Evolutionary conservation across 2,113 vertebrate genomes (phyloP).

Genomic region (Rafetus swinhoei): DNA sequence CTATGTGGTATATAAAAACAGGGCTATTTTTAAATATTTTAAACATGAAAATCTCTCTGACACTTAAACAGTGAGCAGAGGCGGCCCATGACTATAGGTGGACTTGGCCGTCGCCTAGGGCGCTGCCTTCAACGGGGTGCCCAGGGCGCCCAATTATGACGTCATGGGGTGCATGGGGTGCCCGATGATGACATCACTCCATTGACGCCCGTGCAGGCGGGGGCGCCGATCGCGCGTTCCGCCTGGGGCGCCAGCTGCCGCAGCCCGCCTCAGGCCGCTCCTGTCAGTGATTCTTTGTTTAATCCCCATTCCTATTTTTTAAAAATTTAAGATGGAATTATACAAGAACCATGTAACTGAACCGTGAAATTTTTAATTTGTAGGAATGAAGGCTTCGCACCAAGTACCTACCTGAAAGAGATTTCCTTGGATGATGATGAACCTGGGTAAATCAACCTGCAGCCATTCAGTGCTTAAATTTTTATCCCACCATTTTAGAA

Average conservation of each 20-base stretch:
- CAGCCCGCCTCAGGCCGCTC: too few species aligned
- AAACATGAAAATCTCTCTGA: neutral
- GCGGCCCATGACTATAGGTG: too few species aligned
- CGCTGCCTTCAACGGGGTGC: too few species aligned
- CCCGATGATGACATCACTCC: too few species aligned
- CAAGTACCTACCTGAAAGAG: slow-evolving; percentile 1
- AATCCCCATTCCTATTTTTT: neutral
- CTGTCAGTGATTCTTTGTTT: neutral
- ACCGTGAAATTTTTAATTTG: slow-evolving; percentile 18
- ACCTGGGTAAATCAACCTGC: slow-evolving; percentile 24
- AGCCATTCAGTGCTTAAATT: neutral
- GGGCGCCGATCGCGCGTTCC: too few species aligned
- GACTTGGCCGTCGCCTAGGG: too few species aligned
- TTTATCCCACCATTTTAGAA: neutral
- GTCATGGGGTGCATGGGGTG: too few species aligned
- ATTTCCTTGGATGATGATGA: slow-evolving; percentile 29
- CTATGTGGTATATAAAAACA: neutral
- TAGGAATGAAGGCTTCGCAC: slow-evolving; percentile 57
- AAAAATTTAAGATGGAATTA: neutral
- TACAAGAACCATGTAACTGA: neutral
- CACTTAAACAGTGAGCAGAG: neutral
- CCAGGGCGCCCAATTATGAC: too few species aligned
- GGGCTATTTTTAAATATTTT: slow-evolving; percentile 1
- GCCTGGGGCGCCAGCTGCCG: too few species aligned
- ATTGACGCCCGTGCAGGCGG: too few species aligned